A percentile compares a stretch with the other conserved stretches of the same genome.
These are phyloP conservation scores for Cotesia typhae DNA, from an alignment of 1,140 invertebrate species.

Conservation along the genomic window DNA sequence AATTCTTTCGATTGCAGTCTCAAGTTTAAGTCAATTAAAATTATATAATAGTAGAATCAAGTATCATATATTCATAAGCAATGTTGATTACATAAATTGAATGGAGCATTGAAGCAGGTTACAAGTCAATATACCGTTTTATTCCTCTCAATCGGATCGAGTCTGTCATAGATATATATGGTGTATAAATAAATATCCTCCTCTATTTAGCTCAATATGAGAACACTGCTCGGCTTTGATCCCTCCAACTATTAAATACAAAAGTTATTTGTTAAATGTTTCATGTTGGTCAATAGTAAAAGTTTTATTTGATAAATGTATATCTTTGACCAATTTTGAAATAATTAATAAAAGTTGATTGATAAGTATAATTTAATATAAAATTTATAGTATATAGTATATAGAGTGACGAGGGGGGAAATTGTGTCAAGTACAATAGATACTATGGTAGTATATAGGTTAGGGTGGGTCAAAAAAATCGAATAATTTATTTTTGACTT, in stretches of 20 bases:
- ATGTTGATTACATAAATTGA: constrained; percentile 18
- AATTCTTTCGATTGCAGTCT: too few species aligned
- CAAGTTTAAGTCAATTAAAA: not conserved
- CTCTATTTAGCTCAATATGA: not conserved
- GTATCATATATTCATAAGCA: not conserved
- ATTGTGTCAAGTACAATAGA: constrained; percentile 24
- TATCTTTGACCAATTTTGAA: too few species aligned
- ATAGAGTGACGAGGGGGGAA: not conserved
- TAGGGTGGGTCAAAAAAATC: too few species aligned
- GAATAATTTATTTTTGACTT: too few species aligned
- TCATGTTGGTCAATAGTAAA: not conserved
- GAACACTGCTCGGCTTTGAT: constrained; percentile 18
- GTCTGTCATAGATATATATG: not conserved
- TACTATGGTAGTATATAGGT: constrained; percentile 7
- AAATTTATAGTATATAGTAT: not conserved
- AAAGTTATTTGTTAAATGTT: not conserved
- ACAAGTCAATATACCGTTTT: constrained; percentile 7
- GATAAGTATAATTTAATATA: not conserved
- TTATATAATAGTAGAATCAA: not conserved
- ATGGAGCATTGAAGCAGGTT: constrained; percentile 20
- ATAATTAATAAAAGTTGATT: too few species aligned
- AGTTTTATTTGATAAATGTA: too few species aligned
- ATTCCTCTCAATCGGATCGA: not conserved
- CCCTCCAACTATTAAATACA: constrained; percentile 18
- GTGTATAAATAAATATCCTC: not conserved